Percentiles rank a stretch among this genome's conserved stretches.
Evolutionary conservation across 2,797 vertebrate genomes (phyloP).

Genomic region (Uromys caudimaculatus): DNA sequence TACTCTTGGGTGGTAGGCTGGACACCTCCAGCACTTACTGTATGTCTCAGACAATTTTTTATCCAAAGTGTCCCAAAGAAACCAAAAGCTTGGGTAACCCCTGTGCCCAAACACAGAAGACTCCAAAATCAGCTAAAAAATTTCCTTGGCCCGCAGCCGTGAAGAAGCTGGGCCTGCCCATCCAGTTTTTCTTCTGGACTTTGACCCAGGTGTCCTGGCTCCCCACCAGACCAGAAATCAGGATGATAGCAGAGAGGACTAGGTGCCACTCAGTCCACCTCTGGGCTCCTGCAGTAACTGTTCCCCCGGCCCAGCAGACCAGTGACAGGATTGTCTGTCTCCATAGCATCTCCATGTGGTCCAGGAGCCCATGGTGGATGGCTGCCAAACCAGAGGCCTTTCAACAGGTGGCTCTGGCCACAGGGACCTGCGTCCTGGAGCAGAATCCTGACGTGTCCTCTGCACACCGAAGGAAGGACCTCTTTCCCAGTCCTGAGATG

Average conservation of each 20-base stretch:
- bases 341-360: background rate
- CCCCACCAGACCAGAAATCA: background rate
- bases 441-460: background rate
- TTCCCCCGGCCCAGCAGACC: background rate
- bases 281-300: background rate
- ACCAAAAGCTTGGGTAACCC: background rate
- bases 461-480: background rate
- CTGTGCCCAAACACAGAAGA: background rate
- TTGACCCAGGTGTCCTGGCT: constrained; percentile 55
- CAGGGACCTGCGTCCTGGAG: background rate
- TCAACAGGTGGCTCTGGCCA: background rate
- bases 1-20: background rate
- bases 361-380: background rate
- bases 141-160: background rate
- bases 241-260: background rate
- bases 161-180: constrained; percentile 56
- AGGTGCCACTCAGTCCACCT: background rate
- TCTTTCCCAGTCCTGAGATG: background rate
- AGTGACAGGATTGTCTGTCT: background rate
- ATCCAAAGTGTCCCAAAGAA: background rate
- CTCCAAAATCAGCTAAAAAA: background rate
- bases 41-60: background rate
- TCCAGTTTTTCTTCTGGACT: constrained; percentile 61
- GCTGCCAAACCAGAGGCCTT: background rate
- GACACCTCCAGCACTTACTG: background rate